Evolutionary conservation across 2,113 vertebrate genomes (phyloP).

Genomic region (Charadrius vociferus): DNA sequence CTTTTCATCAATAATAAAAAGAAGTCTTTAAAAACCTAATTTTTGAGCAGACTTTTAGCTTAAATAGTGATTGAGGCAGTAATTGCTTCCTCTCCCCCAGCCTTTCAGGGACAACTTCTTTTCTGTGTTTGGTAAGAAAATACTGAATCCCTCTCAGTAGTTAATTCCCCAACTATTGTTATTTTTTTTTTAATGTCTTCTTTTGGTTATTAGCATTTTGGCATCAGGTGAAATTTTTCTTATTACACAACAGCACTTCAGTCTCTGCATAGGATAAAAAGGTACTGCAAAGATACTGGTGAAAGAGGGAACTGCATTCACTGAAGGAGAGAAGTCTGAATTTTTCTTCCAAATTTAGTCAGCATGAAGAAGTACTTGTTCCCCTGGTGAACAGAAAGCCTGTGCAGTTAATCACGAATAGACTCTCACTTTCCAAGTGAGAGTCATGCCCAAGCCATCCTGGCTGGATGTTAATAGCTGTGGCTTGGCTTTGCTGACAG

Average conservation of each 20-base stretch:
- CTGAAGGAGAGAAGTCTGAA: neutral
- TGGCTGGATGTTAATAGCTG: neutral
- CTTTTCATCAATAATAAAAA: neutral
- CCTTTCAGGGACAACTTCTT: neutral
- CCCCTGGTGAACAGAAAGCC: neutral
- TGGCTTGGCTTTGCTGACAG: neutral
- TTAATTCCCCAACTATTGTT: neutral
- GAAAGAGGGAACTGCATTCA: neutral
- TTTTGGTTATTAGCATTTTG: neutral
- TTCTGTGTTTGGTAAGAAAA: neutral
- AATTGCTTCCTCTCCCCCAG: neutral
- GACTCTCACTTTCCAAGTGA: neutral
- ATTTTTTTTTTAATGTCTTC: neutral
- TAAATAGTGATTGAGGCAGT: neutral
- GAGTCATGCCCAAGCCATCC: neutral
- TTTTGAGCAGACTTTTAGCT: neutral
- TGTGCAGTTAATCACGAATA: neutral
- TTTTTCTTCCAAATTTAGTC: neutral
- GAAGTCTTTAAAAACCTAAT: neutral
- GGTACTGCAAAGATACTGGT: neutral
- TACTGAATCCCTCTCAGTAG: rapidly evolving
- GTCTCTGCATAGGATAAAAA: neutral
- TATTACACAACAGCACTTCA: neutral
- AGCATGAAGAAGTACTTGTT: neutral
- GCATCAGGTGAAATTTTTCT: neutral